A percentile compares a stretch with the other conserved stretches of the same genome.
These are phyloP conservation scores for Salvelinus alpinus DNA, from an alignment of 2,113 vertebrate species.

Conservation along the genomic window DNA sequence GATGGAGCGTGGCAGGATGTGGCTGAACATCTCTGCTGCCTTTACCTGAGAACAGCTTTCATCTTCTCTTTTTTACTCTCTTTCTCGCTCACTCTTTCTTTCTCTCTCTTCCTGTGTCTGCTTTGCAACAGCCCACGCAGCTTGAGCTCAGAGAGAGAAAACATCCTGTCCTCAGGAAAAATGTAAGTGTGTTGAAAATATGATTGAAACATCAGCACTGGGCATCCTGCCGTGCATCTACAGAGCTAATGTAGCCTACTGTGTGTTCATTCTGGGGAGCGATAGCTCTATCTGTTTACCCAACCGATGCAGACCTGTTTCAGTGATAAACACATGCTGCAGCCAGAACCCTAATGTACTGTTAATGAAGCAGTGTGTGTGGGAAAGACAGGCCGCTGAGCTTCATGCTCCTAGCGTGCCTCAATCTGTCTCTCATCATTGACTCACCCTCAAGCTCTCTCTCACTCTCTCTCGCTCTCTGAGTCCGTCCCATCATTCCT, in stretches of 20 bases:
- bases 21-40: slow-evolving; percentile 44
- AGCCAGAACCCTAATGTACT: neutral
- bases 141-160: slow-evolving; percentile 27
- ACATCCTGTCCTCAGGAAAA: slow-evolving; percentile 26
- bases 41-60: slow-evolving; percentile 50
- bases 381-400: no score
- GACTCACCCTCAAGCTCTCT: neutral
- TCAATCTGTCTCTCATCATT: slow-evolving; percentile 17
- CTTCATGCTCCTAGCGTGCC: neutral
- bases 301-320: neutral
- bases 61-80: slow-evolving; percentile 32
- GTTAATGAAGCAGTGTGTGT: neutral
- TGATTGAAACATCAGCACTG: neutral
- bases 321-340: neutral
- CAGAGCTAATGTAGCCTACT: neutral
- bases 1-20: slow-evolving; percentile 63
- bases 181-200: neutral
- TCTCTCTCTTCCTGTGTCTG: slow-evolving; percentile 39
- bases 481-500: slow-evolving; percentile 27
- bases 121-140: slow-evolving; percentile 50
- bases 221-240: neutral
- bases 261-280: neutral
- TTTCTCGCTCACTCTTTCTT: slow-evolving; percentile 15
- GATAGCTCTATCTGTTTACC: neutral
- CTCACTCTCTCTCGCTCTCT: neutral